phyloP scores from a whole-genome alignment of 2,888 invertebrate genomes.

The Drosophila kokeensis region DNA sequence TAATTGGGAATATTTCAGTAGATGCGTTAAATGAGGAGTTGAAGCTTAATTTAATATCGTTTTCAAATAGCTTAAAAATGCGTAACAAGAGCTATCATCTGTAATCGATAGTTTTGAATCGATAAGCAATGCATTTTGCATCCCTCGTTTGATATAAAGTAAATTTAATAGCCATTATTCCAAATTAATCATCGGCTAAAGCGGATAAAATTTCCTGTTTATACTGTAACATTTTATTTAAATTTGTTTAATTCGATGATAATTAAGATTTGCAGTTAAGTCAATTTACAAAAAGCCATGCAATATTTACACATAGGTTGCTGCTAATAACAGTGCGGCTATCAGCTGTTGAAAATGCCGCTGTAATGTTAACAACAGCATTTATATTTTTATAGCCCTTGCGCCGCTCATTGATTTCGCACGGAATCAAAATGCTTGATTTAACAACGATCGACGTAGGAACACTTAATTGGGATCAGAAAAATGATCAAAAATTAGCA shows the following conservation, averaged over 20 bases:
- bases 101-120: neutral
- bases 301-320: no score
- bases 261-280: neutral
- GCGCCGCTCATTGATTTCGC: slow-evolving; percentile 13
- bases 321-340: neutral
- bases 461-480: neutral
- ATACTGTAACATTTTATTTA: neutral
- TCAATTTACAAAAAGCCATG: neutral
- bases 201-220: neutral
- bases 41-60: neutral
- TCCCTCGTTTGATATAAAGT: neutral
- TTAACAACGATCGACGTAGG: slow-evolving; percentile 9
- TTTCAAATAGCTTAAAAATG: neutral
- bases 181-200: neutral
- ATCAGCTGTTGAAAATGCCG: slow-evolving; percentile 1
- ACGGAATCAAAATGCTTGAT: slow-evolving; percentile 39
- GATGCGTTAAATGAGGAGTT: neutral
- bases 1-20: neutral
- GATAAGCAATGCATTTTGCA: neutral
- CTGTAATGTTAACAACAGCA: slow-evolving; percentile 3
- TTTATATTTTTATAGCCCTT: slow-evolving; percentile 2
- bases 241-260: no score
- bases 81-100: neutral
- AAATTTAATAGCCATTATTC: neutral
- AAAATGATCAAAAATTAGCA: neutral